Conservation (phyloP, 2,113 vertebrate genomes). For the Uria aalge region DNA sequence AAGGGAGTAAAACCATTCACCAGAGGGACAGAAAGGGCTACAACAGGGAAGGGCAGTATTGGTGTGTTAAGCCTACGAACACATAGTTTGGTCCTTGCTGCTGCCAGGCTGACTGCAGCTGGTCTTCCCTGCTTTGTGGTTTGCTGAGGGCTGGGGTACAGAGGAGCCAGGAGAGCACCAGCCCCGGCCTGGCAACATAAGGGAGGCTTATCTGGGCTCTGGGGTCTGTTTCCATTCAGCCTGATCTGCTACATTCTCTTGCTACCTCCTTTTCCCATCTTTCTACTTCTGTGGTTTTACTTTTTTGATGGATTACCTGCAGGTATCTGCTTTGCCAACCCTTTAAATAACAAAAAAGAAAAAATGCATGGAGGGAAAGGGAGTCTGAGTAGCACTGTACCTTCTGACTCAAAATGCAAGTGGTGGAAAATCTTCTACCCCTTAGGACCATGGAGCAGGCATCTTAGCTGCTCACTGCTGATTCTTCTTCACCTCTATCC, state of each 20-base stretch:
- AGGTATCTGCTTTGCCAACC: neutral
- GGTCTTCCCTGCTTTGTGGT: neutral
- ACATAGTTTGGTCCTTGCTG: neutral
- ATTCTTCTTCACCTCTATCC: neutral
- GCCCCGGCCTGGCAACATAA: neutral
- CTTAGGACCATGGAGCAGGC: neutral
- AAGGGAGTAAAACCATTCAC: neutral
- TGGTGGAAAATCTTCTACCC: neutral
- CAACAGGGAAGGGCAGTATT: neutral
- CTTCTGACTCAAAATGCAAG: neutral
- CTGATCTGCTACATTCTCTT: neutral
- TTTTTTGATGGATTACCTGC: neutral
- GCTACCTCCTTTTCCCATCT: neutral
- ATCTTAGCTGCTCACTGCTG: neutral
- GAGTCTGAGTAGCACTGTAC: neutral
- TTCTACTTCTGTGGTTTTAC: neutral
- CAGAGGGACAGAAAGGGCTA: neutral
- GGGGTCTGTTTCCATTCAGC: neutral
- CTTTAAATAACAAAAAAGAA: neutral
- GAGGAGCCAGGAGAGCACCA: neutral
- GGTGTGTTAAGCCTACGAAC: neutral
- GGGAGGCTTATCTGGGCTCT: neutral
- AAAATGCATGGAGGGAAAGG: neutral
- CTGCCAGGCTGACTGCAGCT: neutral
- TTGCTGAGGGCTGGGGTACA: fast-evolving